A percentile compares a stretch with the other conserved stretches of the same genome.
Conservation (phyloP, 2,113 vertebrate genomes). For the Microtus oregoni region DNA sequence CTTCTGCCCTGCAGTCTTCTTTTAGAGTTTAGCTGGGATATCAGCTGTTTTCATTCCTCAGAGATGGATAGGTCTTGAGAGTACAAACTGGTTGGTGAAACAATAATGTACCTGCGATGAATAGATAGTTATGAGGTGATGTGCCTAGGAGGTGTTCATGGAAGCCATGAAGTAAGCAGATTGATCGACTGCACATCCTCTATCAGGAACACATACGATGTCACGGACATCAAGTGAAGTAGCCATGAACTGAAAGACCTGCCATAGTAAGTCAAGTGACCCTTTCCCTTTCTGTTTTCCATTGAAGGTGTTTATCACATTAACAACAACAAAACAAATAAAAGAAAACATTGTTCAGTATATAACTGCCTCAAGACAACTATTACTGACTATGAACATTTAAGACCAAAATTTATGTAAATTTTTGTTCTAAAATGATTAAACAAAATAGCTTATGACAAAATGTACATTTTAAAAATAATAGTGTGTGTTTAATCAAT, state of each 20-base stretch:
- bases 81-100: not conserved
- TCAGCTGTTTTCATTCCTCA: not conserved
- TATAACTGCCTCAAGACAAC: not conserved
- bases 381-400: not conserved
- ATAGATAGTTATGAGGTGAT: not conserved
- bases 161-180: not conserved
- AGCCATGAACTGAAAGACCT: not conserved
- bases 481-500: not conserved
- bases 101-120: not conserved
- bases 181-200: not conserved
- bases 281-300: not conserved
- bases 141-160: not conserved
- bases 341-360: not conserved
- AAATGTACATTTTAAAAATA: not conserved
- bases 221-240: not conserved
- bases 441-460: not conserved
- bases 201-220: not conserved
- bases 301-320: not conserved
- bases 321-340: not conserved
- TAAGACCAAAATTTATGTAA: not conserved
- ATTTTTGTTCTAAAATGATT: not conserved
- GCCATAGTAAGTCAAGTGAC: not conserved
- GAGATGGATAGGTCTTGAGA: too few species aligned
- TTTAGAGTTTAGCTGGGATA: not conserved
- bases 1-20: not conserved